Base-by-base conservation (phyloP, 2,113 vertebrate species). In the Caloenas nicobarica region DNA sequence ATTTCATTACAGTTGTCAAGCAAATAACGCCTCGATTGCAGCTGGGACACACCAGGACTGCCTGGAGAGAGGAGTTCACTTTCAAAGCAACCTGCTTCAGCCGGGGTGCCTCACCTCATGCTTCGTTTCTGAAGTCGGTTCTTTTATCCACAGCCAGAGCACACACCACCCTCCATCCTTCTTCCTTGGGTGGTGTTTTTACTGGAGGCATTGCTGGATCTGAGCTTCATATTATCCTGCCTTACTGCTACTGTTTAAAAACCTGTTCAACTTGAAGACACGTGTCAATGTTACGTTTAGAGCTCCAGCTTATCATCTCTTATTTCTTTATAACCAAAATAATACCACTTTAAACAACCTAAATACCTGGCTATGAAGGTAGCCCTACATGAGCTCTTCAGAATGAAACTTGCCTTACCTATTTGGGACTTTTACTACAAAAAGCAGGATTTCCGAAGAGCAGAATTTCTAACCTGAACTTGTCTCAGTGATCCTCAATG, bases 71-170 rank as follows among this genome's bases (percentile, higher is more conserved):
- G 91, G 90, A 89, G 86, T 64, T 93, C 8, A 36, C 91, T 92
- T 95, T 84, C 93, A 95, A 96, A 97, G 93, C 94, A 91, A 74
- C 18, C 87, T 87, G 80, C 95, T 91, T 50, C 18, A 91, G 85
- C 93, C 10, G 14, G 81, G 95, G 77, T 89, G 96, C 89, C 93
- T 87, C 88, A 29, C 65, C 95, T 95, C 74, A 10, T 89, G 89
- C 76, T 91, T 92, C 31, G 31, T 85, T 95, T 94, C 96, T 97
- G 81, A 96, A 96, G 89, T 33, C 26, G 62, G 34, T 86, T 42
- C 97, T 97, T 97, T 97, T 76, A 95, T 97, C 97, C 72, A 26
- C 70, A 94, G 96, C 95, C 97, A 97, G 96, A 93, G 94, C 91
- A 94, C 91, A 96, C 95, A 94, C 78, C 77, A 76, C 78, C 84